A percentile compares a stretch with the other conserved stretches of the same genome.
Evolutionary conservation across 2,113 vertebrate species (phyloP).

Genomic region (Macquaria ambigua): DNA sequence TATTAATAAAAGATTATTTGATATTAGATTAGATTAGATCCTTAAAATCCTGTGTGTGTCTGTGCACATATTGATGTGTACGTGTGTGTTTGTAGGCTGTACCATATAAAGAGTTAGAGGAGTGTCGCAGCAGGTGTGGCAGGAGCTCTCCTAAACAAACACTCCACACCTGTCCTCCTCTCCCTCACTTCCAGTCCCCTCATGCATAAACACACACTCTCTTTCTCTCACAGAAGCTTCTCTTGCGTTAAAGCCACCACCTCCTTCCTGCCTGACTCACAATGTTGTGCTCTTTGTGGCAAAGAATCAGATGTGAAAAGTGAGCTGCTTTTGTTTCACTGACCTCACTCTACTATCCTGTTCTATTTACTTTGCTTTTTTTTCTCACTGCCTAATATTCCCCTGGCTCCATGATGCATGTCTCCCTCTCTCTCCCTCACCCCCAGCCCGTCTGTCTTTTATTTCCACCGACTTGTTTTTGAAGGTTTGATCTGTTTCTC

Average conservation of each 20-base stretch:
- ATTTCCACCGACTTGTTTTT: slow-evolving; percentile 62
- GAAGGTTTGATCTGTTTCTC: slow-evolving; percentile 55
- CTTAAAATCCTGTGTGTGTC: neutral
- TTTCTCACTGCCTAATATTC: slow-evolving; percentile 19
- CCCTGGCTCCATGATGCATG: slow-evolving; percentile 4
- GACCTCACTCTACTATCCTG: slow-evolving; percentile 29
- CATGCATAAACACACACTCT: slow-evolving; percentile 30
- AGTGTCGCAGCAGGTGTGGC: slow-evolving; percentile 66
- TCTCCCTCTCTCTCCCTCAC: neutral
- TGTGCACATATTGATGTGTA: too few relatives aligned
- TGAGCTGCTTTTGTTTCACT: slow-evolving; percentile 39
- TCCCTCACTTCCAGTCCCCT: neutral
- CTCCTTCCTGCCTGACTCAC: neutral
- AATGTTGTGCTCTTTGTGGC: slow-evolving; percentile 1
- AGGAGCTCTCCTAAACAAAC: slow-evolving; percentile 65
- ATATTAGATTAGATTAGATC: too few relatives aligned
- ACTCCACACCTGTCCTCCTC: slow-evolving; percentile 64
- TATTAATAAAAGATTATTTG: neutral
- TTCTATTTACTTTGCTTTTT: slow-evolving; percentile 11
- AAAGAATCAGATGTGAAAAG: slow-evolving; percentile 16
- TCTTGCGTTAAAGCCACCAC: neutral
- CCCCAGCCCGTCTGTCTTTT: neutral
- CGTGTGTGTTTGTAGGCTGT: neutral
- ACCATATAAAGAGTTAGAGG: slow-evolving; percentile 19
- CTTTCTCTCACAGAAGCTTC: slow-evolving; percentile 27